These are phyloP conservation scores for Pholis gunnellus DNA, from an alignment of 2,113 vertebrate species.

Conservation along the genomic window DNA sequence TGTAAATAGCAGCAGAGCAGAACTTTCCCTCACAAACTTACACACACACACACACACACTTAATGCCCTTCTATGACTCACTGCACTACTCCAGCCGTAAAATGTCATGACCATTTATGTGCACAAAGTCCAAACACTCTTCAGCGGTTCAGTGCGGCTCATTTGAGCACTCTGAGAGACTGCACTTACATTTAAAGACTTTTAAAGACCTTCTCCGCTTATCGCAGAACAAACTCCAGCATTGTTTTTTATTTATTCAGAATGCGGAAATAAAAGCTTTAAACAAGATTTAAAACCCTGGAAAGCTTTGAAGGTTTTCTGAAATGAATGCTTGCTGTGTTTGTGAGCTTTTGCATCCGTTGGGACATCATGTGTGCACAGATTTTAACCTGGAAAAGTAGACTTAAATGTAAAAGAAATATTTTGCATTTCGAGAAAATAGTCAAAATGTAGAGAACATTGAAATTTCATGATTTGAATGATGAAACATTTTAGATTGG, in stretches of 20 bases:
- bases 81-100: slow-evolving; percentile 50
- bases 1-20: slow-evolving; percentile 39
- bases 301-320: not conserved
- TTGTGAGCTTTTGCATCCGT: not conserved
- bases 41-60: slow-evolving; percentile 11
- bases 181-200: slow-evolving; percentile 16
- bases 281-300: not conserved
- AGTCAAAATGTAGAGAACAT: too few species aligned
- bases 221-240: not conserved
- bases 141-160: slow-evolving; percentile 32
- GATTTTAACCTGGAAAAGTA: too few species aligned
- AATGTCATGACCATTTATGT: slow-evolving; percentile 76
- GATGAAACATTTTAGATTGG: slow-evolving; percentile 28
- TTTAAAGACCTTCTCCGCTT: not conserved
- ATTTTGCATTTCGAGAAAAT: too few species aligned
- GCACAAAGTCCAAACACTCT: slow-evolving; percentile 56
- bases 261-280: not conserved
- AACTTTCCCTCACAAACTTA: slow-evolving; percentile 15
- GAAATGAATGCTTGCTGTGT: not conserved
- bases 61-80: slow-evolving; percentile 62
- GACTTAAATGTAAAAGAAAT: too few species aligned
- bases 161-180: slow-evolving; percentile 5
- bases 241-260: not conserved
- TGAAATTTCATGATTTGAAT: not conserved
- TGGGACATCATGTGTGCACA: not conserved